Conservation (phyloP, 2,888 invertebrate genomes). For the Geophilus truncorum region DNA sequence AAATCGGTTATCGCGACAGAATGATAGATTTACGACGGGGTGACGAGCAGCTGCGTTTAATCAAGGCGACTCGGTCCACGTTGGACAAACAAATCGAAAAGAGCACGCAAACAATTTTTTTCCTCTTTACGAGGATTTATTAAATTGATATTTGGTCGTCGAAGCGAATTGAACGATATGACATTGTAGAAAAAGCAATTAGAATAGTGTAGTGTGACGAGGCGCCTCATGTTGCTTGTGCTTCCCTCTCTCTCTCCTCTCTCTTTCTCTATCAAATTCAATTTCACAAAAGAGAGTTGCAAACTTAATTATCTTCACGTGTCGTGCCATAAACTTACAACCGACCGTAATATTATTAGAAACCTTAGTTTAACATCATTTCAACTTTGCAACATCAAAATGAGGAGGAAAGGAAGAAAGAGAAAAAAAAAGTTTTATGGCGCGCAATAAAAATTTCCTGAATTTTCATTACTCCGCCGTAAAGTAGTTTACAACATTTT, state of each 20-base stretch:
- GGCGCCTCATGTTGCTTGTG: background rate
- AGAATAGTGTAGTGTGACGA: conserved; percentile 22
- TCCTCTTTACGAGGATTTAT: background rate
- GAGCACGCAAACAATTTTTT: background rate
- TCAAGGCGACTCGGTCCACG: background rate
- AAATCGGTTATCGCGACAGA: background rate
- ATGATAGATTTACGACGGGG: background rate
- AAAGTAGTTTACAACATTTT: conserved; percentile 21
- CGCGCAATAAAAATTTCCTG: conserved; percentile 13
- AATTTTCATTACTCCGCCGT: conserved; percentile 21
- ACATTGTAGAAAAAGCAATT: conserved; percentile 13
- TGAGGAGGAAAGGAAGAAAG: background rate
- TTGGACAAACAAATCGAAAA: background rate
- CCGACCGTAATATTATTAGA: conserved; percentile 24
- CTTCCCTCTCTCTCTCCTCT: background rate
- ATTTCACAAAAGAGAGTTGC: conserved; percentile 27
- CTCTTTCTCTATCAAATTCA: conserved; percentile 16
- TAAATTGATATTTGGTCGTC: conserved; percentile 16
- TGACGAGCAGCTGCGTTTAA: conserved; percentile 18
- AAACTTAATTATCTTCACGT: conserved; percentile 27
- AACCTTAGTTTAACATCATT: conserved; percentile 27
- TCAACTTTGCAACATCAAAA: conserved; percentile 25
- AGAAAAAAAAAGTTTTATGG: background rate
- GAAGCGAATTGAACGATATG: background rate
- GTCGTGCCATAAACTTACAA: conserved; percentile 27